Evolutionary conservation across 2,797 vertebrate species (phyloP), one percentile per base, ranked within the genome.

Genomic region (Taenioides sp.): DNA sequence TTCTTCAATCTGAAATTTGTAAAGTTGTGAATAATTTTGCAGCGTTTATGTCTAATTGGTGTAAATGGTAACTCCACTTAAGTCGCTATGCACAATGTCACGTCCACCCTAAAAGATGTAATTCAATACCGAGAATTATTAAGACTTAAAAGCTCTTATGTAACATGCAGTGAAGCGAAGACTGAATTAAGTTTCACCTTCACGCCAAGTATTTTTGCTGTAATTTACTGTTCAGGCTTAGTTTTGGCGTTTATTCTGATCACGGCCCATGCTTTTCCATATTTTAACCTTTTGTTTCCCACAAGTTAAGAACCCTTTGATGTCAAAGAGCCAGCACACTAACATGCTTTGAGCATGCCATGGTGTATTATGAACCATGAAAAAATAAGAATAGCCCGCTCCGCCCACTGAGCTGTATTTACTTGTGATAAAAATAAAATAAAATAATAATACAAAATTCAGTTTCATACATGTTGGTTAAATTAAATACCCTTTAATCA

Each of bases 1-100:
- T 87, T 90, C 82, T 87, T 88, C 80, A 72, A 67, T 65, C 67
- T 54, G 34, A 86, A 84, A 75, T 80, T 50, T 66, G 76, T 80
- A 67, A 71, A 23, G n/a, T 74, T 75, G 52, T 78, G 71, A 73
- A 69, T 79, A 72, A 76, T 78, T 85, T 81, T 80, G 67, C 79
- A 71, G 50, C 57, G 59, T 82, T 80, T 60, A 67, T 64, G 77
- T 78, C 69, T 52, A 40, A 83, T 85, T 72, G 49, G 64, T 76
- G 71, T 54, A 64, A 70, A 43, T 2, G 65, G 72, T 60, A 60
- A 62, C 64, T 76, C 20, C 49, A 65, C 43, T 69, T 72, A 11
- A 70, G 75, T 69, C 17, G 71, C 22, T 66, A 68, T 65, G 74
- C 50, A 67, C 47, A 72, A 70, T 68, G 79, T 78, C 75, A 84